Evolutionary conservation across 2,113 vertebrate genomes (phyloP).

Genomic region (Bothrops jararaca): DNA sequence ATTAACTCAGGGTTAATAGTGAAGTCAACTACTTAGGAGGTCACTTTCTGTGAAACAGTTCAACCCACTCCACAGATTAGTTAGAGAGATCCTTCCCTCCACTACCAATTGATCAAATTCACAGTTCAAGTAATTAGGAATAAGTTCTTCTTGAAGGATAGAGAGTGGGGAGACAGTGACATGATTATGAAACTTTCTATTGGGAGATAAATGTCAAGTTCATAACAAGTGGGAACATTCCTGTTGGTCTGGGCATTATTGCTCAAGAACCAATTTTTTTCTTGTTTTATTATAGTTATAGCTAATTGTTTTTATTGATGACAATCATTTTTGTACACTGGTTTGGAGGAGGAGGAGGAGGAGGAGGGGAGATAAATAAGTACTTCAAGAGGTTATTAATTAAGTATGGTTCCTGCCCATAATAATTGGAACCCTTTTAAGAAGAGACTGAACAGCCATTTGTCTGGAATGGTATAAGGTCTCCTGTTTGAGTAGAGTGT

Average conservation of each 20-base stretch:
- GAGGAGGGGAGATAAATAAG: background rate
- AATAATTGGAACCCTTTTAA: background rate
- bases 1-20: background rate
- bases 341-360: background rate
- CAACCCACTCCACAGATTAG: background rate
- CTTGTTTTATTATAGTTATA: background rate
- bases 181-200: background rate
- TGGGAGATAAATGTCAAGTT: background rate
- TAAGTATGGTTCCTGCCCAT: background rate
- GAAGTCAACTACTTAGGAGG: background rate
- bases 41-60: background rate
- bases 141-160: background rate
- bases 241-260: background rate
- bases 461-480: background rate
- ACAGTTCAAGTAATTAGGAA: background rate
- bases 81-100: background rate
- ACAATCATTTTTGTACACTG: background rate
- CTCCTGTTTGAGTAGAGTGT: background rate
- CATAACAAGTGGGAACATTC: background rate
- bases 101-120: background rate
- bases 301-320: background rate
- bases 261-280: background rate
- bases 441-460: background rate
- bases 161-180: background rate
- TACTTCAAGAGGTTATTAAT: background rate